Base-by-base conservation (phyloP, 2,888 invertebrate species). In the Hetaerina titia region DNA sequence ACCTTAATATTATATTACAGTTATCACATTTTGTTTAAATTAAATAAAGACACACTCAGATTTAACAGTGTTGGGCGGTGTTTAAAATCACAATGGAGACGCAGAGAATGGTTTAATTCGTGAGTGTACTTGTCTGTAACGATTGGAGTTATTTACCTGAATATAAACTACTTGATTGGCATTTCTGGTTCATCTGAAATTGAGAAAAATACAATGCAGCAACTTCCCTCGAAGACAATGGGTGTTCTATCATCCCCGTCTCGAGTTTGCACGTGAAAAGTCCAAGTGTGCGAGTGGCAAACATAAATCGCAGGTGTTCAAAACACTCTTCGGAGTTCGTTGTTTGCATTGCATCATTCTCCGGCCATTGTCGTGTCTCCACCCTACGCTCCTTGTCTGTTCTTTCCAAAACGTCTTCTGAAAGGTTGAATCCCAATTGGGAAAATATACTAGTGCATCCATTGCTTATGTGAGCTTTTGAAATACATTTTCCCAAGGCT, bases 281-380 rank as follows among this genome's bases (percentile, higher is more conserved):
- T 31, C 81, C 31, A 31, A 25, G 81, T 15, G 31, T 81, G 81
- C 15, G 81, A 81, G 31, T 31, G 81, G 81, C 81, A 81, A 31
- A 81, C 25, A 81, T 81, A 31, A 81, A 81, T 81, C 81, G 81
- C 31, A 81, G 81, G 13, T 81, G 81, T 69, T 69, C 69, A n/a
- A 81, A 81, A 81, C 81, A 81, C 81, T 31, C 81, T 22, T n/a
- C 13, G 31, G 81, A 81, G 31, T 81, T 81, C 31, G 81, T 13
- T 81, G 31, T 22, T 15, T 81, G 31, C 25, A 81, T 81, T 81
- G 81, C 81, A 31, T 81, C 81, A 81, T 81, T 81, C 31, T 31
- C 81, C 13, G 31, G 81, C 81, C 13, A 81, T 81, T 81, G 81
- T 81, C 81, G 15, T 81, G 8, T 31, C 81, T 81, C 81, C 22